phyloP scores from a whole-genome alignment of 2,888 invertebrate species.

The Ochropleura plecta region DNA sequence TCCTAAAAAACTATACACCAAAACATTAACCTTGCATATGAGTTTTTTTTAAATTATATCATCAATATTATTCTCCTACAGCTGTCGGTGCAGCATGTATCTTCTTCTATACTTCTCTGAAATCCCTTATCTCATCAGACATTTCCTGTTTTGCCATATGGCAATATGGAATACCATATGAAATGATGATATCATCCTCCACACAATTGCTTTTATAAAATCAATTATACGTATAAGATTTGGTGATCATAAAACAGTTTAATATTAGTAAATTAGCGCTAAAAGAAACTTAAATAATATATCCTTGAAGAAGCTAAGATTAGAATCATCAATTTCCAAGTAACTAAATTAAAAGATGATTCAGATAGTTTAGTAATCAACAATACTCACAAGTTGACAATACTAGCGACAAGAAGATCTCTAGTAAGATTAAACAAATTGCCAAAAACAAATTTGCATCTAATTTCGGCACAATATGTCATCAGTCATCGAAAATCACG shows the following conservation, averaged over 20 bases:
- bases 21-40: too few relatives aligned
- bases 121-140: too few relatives aligned
- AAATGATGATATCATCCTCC: too few relatives aligned
- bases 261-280: not conserved
- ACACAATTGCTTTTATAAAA: too few relatives aligned
- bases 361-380: not conserved
- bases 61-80: too few relatives aligned
- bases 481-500: conserved; percentile 34
- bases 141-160: too few relatives aligned
- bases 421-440: conserved; percentile 32
- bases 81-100: too few relatives aligned
- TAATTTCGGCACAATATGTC: conserved; percentile 56
- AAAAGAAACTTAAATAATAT: not conserved
- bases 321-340: not conserved
- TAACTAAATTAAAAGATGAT: conserved; percentile 19
- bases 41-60: too few relatives aligned
- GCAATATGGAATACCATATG: too few relatives aligned
- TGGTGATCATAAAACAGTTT: not conserved
- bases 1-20: too few relatives aligned
- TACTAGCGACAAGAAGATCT: conserved; percentile 10
- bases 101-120: too few relatives aligned
- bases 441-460: conserved; percentile 52
- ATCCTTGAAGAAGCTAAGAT: not conserved
- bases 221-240: not conserved
- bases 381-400: not conserved